phyloP scores from a whole-genome alignment of 2,888 invertebrate genomes.

The Malthinus flaveolus region DNA sequence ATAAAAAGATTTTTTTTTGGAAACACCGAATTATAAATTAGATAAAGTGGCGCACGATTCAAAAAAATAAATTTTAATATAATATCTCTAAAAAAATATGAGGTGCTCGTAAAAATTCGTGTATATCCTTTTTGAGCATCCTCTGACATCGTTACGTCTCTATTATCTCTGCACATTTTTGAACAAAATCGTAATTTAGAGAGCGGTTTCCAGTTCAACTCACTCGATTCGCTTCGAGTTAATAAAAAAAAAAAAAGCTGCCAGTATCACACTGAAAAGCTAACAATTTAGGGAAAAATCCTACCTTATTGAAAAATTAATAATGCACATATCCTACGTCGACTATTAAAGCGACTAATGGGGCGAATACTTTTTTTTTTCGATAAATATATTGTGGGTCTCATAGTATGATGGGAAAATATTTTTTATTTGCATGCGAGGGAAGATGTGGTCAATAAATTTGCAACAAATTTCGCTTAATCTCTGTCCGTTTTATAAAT shows the following conservation, averaged over 20 bases:
- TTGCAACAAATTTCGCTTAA: no score
- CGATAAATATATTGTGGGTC: constrained; percentile 1
- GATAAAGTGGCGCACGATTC: background rate
- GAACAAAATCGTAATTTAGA: constrained; percentile 13
- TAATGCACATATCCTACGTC: constrained; percentile 1
- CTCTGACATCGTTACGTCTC: constrained; percentile 14
- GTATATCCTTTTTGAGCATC: constrained; percentile 6
- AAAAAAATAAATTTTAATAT: constrained; percentile 13
- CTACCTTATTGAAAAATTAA: constrained; percentile 6
- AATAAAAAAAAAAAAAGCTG: constrained; percentile 4
- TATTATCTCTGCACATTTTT: constrained; percentile 16
- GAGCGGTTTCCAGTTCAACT: constrained; percentile 7
- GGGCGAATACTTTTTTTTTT: constrained; percentile 11
- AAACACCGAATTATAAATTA: background rate
- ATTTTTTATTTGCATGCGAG: no score
- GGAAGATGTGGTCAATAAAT: no score
- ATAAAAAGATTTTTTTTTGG: background rate
- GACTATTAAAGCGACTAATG: constrained; percentile 10
- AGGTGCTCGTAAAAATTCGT: constrained; percentile 11
- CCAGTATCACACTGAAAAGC: constrained; percentile 5
- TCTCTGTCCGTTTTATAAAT: no score
- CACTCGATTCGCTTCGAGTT: constrained; percentile 2
- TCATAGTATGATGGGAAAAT: no score
- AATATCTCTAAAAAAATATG: constrained; percentile 3
- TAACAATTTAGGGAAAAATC: constrained; percentile 11